Evolutionary conservation across 2,888 invertebrate species (phyloP), one percentile per base, ranked within the genome.

Genomic region (Mantis religiosa): DNA sequence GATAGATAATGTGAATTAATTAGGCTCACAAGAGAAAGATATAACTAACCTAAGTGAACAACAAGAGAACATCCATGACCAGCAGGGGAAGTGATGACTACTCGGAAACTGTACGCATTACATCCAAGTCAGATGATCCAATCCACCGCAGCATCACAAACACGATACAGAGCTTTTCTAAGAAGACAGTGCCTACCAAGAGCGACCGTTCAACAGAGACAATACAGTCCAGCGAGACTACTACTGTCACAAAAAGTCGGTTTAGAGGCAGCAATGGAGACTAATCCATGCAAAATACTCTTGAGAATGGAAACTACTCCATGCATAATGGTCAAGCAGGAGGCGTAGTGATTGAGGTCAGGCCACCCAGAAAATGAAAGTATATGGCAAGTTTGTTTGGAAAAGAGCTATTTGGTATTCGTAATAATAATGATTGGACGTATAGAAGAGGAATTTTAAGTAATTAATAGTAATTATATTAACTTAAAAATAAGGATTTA

Each of bases 221-320:
- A 82, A 95, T 96, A 85, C 95, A 96, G 92, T 96, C 96, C 0
- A 95, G 95, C 89, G 96, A 96, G 93, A 95, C 95, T 14, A 96
- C 96, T 92, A 96, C 96, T 3, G 94, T 96, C 85, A 96, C 96
- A 30, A 96, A 96, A 91, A 95, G 95, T 92, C 94, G 95, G 90
- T 95, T 94, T 91, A 94, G 94, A 91, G 88, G 85, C 27, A 90
- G 93, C 94, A 71, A 91, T n/a, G 71, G 30, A 82, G 28, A 87
- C 87, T 28, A 28, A n/a, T n/a, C n/a, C n/a, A n/a, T n/a, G n/a
- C n/a, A n/a, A 30, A 28, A 93, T n/a, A n/a, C n/a, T 90, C 91
- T 94, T 91, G 94, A 94, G 91, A 93, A 94, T 89, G 91, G 93
- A 90, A 93, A 94, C 91, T 84, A 89, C 28, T 92, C 92, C 89